Evolutionary conservation across 2,888 invertebrate genomes (phyloP).

Genomic region (Arrhopalites spinosus): DNA sequence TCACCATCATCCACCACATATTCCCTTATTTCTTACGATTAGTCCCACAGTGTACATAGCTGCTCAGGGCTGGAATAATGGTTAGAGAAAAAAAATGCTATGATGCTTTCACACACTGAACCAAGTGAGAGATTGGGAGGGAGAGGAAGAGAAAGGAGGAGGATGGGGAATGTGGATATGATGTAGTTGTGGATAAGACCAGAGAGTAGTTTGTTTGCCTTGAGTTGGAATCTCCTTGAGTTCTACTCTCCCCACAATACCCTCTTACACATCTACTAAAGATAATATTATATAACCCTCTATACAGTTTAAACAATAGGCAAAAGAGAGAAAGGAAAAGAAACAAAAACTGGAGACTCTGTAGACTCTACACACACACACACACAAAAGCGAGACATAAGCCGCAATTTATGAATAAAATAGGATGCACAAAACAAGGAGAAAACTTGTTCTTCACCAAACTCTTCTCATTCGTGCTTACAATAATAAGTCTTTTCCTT

Average conservation of each 20-base stretch:
- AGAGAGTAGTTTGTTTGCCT: too few relatives aligned
- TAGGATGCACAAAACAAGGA: slow-evolving; percentile 2
- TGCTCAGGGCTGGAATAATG: background rate
- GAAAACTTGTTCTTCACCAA: background rate
- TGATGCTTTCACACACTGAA: background rate
- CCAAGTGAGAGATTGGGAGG: background rate
- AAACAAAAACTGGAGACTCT: background rate
- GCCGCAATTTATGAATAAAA: slow-evolving; percentile 27
- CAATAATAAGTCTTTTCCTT: background rate
- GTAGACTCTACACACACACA: background rate
- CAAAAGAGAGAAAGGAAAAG: background rate
- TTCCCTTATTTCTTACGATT: background rate
- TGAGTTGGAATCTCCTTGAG: too few relatives aligned
- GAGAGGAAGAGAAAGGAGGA: slow-evolving; percentile 3
- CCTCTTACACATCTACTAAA: too few relatives aligned
- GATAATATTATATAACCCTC: too few relatives aligned
- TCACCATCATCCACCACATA: background rate
- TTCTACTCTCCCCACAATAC: too few relatives aligned
- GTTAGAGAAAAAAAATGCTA: background rate
- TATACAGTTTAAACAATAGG: background rate
- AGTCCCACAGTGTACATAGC: background rate
- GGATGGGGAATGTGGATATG: too few relatives aligned
- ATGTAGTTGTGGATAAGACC: too few relatives aligned
- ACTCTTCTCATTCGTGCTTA: background rate
- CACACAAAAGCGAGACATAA: slow-evolving; percentile 4